Evolutionary conservation across 2,888 invertebrate species (phyloP).

Genomic region (Myopa tessellatipennis): DNA sequence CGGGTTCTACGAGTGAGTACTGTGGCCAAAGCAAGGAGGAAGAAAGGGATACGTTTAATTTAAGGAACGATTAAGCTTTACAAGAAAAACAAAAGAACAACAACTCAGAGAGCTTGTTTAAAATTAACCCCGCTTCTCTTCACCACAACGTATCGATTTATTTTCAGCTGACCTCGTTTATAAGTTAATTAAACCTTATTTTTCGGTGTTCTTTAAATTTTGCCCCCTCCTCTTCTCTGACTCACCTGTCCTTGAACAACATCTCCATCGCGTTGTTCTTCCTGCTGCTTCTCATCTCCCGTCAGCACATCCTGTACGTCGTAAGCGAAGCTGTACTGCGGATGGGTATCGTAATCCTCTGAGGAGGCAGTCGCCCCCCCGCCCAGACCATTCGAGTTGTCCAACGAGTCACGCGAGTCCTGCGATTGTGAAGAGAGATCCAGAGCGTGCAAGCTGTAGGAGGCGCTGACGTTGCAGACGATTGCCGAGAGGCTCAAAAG

Average conservation of each 20-base stretch:
- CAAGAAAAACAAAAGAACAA: neutral
- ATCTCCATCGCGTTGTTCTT: slow-evolving; percentile 72
- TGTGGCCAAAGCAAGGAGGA: slow-evolving; percentile 12
- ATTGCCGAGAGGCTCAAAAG: slow-evolving; percentile 58
- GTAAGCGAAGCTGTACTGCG: slow-evolving; percentile 69
- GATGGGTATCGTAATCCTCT: slow-evolving; percentile 69
- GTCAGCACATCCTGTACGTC: slow-evolving; percentile 70
- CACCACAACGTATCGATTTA: too few species aligned
- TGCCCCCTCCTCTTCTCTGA: neutral
- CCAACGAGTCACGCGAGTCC: slow-evolving; percentile 44
- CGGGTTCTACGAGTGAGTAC: slow-evolving; percentile 70
- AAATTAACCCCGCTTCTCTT: too few species aligned
- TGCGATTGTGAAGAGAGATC: slow-evolving; percentile 52
- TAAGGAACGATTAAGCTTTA: neutral
- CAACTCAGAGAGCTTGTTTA: too few species aligned
- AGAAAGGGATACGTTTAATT: neutral
- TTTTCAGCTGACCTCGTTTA: too few species aligned
- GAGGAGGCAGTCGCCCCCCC: slow-evolving; percentile 54
- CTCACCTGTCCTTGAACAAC: slow-evolving; percentile 66
- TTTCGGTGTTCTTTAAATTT: neutral
- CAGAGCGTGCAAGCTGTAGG: slow-evolving; percentile 57
- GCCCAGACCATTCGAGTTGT: slow-evolving; percentile 52
- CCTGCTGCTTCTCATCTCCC: slow-evolving; percentile 70
- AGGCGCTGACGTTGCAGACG: slow-evolving; percentile 54
- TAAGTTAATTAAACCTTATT: too few species aligned